These are phyloP conservation scores for Zootermopsis nevadensis DNA, from an alignment of 2,888 invertebrate genomes.

Conservation along the genomic window DNA sequence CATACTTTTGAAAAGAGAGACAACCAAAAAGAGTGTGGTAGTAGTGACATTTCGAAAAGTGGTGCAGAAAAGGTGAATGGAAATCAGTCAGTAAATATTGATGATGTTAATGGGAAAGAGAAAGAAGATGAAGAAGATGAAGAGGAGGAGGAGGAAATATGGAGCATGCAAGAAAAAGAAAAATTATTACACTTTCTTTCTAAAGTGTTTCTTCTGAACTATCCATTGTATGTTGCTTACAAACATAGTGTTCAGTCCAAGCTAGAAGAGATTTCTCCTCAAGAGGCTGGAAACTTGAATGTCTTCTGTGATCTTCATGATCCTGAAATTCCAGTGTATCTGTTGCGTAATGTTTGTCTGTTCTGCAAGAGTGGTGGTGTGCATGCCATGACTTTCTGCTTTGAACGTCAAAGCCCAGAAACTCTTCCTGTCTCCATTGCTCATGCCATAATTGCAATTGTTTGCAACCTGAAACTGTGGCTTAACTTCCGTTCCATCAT, in stretches of 20 bases:
- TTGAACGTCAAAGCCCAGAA: conserved; percentile 79
- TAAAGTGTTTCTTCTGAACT: conserved; percentile 89
- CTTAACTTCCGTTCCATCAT: conserved; percentile 91
- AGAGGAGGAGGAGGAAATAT: conserved; percentile 60
- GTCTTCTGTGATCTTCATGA: conserved; percentile 93
- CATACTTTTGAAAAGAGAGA: conserved; percentile 52
- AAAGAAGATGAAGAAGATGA: conserved; percentile 45
- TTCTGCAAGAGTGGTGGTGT: conserved; percentile 94
- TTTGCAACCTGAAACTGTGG: conserved; percentile 94
- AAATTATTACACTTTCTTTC: conserved; percentile 88
- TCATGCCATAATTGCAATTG: conserved; percentile 90
- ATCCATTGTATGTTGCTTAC: conserved; percentile 88
- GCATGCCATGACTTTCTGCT: conserved; percentile 86
- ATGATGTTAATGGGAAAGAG: conserved; percentile 30
- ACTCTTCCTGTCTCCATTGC: conserved; percentile 87
- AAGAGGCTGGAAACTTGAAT: conserved; percentile 83
- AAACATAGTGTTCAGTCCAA: conserved; percentile 77
- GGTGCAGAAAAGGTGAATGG: conserved; percentile 53
- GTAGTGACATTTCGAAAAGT: conserved; percentile 20
- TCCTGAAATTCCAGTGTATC: conserved; percentile 90
- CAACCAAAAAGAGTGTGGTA: conserved; percentile 34
- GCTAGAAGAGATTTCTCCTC: conserved; percentile 84
- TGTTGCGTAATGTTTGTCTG: conserved; percentile 90
- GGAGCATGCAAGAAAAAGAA: conserved; percentile 88
- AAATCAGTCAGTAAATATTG: conserved; percentile 4